These are phyloP conservation scores for Ptilonorhynchus violaceus DNA, from an alignment of 2,113 vertebrate species.

Conservation along the genomic window DNA sequence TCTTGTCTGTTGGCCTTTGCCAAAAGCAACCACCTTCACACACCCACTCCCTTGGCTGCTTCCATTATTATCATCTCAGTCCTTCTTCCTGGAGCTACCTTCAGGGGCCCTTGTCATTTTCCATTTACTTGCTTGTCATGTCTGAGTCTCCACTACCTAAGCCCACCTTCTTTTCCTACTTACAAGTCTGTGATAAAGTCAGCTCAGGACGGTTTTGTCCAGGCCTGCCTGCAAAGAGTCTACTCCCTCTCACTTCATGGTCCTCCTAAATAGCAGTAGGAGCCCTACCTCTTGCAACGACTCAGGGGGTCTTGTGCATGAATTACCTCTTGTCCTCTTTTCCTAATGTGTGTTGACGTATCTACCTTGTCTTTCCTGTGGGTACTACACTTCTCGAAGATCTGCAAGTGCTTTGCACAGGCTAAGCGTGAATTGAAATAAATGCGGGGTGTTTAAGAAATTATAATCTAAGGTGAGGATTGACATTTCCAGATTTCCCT, in stretches of 20 bases:
- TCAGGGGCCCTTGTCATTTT: neutral
- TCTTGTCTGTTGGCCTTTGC: neutral
- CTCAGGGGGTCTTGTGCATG: neutral
- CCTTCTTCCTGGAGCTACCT: neutral
- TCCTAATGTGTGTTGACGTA: neutral
- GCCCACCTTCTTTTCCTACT: neutral
- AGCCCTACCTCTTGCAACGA: neutral
- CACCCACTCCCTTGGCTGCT: neutral
- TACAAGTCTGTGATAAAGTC: neutral
- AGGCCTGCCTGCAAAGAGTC: neutral
- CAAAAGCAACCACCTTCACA: neutral
- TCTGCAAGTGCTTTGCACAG: neutral
- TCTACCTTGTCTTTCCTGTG: neutral
- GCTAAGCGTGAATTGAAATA: neutral
- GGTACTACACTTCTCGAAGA: neutral
- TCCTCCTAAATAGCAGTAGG: neutral
- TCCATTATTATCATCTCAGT: neutral
- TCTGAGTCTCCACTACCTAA: neutral
- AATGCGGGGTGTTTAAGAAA: neutral
- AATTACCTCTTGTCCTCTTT: neutral
- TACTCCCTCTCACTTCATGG: neutral
- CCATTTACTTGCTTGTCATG: neutral
- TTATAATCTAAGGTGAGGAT: neutral
- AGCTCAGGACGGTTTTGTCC: neutral
- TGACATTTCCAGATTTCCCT: neutral